Base-by-base conservation (phyloP, 1,140 invertebrate species). In the Anadara kagoshimensis region DNA sequence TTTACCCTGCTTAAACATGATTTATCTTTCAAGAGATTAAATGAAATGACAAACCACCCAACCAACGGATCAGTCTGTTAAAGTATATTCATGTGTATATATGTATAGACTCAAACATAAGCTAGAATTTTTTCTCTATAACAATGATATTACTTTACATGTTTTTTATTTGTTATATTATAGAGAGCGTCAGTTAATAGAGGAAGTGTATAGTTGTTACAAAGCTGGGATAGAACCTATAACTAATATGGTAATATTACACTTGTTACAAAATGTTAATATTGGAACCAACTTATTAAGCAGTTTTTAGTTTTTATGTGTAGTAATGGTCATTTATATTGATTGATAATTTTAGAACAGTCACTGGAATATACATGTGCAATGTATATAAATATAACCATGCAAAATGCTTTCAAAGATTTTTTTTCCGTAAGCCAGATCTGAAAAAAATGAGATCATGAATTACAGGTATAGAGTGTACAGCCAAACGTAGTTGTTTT, bases 131-230 rank as follows among this genome's bases (percentile, higher is more conserved):
- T 49, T 45, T 63, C 45, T n/a, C n/a, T 53, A 2, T n/a, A 49
- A 26, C 53, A 3, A 0, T 22, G 16, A 54, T 47, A 41, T 54
- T 44, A 36, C 16, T 51, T 43, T 44, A 65, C 43, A 1, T 65
- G 7, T 43, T 10, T 26, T 43, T 56, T 43, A 56, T 47, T 36
- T 24, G n/a, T 53, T 44, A 22, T 18, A 57, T 76, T 74, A 36
- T 63, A 79, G 79, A 49, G 79, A 81, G 49, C 63, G 73, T 41
- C 65, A 74, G 14, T 61, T 81, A 18, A 67, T 75, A 47, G 72
- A 75, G 5, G 66, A 79, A 43, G 67, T 81, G 16, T 65, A 63
- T 56, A 54, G 41, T 14, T 66, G 69, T 16, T 72, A 64, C 20
- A 62, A 20, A 36, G 36, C 29, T 18, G 74, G 54, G 8, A 56